These are phyloP conservation scores for Ceratotherium simum DNA, from an alignment of 2,113 vertebrate genomes.

Conservation along the genomic window DNA sequence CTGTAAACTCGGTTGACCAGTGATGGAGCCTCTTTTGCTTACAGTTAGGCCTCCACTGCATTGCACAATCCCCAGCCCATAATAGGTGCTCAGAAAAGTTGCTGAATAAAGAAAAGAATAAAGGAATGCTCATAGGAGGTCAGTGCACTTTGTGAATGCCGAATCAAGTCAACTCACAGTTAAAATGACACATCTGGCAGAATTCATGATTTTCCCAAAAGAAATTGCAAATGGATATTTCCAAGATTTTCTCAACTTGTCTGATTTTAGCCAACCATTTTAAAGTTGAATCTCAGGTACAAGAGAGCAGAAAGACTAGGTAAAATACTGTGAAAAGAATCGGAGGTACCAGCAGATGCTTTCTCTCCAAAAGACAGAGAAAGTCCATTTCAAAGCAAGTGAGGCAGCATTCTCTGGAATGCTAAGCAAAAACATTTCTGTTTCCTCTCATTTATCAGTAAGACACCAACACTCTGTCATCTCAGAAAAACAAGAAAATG, in stretches of 20 bases:
- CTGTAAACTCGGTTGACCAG: background rate
- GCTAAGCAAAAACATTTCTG: background rate
- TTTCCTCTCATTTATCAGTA: background rate
- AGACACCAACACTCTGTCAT: background rate
- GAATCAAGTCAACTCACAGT: background rate
- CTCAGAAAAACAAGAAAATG: background rate
- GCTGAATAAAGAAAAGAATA: background rate
- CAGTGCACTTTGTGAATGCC: background rate
- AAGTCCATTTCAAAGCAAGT: background rate
- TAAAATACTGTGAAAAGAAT: background rate
- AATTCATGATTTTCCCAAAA: background rate
- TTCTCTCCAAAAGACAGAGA: background rate
- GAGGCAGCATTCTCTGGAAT: background rate
- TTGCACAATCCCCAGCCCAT: background rate
- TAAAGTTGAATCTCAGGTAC: background rate
- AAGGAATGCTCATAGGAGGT: background rate
- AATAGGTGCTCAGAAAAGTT: background rate
- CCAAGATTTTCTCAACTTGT: background rate
- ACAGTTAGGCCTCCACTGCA: background rate
- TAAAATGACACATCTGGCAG: background rate
- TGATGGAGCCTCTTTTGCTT: background rate
- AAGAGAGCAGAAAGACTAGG: background rate
- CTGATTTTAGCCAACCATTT: background rate
- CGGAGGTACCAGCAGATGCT: background rate
- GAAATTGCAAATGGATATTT: background rate